Conservation (phyloP, 2,113 vertebrate species). For the Tympanuchus pallidicinctus region DNA sequence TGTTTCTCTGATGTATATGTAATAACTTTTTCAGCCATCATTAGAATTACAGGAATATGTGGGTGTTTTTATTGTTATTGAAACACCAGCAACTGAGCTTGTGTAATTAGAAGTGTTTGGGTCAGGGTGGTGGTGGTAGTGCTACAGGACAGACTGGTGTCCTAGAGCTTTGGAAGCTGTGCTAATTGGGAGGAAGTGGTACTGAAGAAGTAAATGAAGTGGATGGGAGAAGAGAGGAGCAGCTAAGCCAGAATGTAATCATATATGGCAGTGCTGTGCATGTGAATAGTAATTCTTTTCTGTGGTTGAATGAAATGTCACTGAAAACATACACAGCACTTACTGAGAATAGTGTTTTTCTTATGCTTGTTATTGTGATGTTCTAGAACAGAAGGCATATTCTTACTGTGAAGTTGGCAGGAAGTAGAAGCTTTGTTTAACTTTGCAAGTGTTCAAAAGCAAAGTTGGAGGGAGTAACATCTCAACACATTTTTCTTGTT, state of each 20-base stretch:
- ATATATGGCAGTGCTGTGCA: accelerated
- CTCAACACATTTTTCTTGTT: background rate
- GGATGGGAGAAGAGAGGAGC: background rate
- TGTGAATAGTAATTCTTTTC: background rate
- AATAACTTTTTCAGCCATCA: background rate
- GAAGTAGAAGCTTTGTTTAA: background rate
- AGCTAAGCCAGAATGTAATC: background rate
- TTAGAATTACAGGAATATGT: background rate
- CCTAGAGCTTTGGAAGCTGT: background rate
- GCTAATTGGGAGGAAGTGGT: background rate
- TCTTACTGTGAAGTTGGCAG: background rate
- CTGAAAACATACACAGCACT: background rate
- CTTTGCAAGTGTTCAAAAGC: background rate
- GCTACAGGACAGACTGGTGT: background rate
- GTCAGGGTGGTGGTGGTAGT: background rate
- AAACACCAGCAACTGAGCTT: background rate
- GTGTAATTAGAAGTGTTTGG: background rate
- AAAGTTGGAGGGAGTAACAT: background rate
- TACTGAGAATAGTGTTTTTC: background rate
- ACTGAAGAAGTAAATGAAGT: background rate
- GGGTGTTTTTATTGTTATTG: background rate
- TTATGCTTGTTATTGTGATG: background rate
- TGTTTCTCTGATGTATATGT: background rate
- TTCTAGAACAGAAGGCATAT: background rate
- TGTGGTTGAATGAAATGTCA: background rate